Evolutionary conservation across 2,888 invertebrate genomes (phyloP).

Genomic region (Lasioglossum marginatum): DNA sequence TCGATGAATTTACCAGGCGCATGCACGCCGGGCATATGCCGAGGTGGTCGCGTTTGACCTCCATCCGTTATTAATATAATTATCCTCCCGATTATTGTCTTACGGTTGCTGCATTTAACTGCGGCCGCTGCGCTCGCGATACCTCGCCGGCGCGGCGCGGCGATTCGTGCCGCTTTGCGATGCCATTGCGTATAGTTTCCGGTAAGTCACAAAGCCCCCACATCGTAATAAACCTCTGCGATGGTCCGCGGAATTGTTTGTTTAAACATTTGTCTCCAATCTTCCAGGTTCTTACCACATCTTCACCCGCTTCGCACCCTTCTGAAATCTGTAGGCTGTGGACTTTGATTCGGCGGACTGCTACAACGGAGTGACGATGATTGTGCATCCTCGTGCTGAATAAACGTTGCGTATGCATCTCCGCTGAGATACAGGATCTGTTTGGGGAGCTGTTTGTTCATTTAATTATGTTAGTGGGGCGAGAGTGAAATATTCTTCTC

Average conservation of each 20-base stretch:
- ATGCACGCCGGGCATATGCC: conserved; percentile 36
- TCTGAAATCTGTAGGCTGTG: background rate
- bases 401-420: too few relatives aligned
- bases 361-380: background rate
- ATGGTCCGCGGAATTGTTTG: background rate
- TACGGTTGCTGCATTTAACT: conserved; percentile 57
- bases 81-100: conserved; percentile 63
- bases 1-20: conserved; percentile 48
- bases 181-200: conserved; percentile 16
- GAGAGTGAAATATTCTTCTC: background rate
- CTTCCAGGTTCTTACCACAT: background rate
- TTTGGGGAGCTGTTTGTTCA: background rate
- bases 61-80: conserved; percentile 68
- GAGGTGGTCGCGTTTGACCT: conserved; percentile 55
- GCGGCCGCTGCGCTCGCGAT: conserved; percentile 10
- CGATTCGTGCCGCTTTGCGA: background rate
- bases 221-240: background rate
- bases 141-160: background rate
- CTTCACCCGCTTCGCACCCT: background rate
- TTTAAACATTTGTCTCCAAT: background rate
- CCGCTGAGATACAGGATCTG: background rate
- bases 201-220: background rate
- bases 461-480: background rate
- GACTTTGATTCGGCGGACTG: background rate
- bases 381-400: background rate